phyloP scores from a whole-genome alignment of 2,888 invertebrate genomes.

The Brassicogethes aeneus region DNA sequence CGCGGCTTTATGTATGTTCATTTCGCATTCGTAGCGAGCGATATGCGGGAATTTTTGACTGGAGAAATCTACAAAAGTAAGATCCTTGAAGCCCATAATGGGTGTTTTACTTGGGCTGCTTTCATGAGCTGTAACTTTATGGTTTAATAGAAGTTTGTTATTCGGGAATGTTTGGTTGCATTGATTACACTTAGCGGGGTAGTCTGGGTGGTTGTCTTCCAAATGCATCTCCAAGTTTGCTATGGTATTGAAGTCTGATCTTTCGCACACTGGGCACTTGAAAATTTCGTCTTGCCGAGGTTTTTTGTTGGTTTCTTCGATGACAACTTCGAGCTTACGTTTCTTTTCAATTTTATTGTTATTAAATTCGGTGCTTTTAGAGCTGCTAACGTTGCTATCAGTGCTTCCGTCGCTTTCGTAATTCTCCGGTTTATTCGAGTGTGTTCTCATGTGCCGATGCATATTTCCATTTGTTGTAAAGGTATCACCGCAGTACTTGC shows the following conservation, averaged over 20 bases:
- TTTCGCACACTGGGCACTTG: conserved; percentile 55
- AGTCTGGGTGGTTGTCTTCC: conserved; percentile 56
- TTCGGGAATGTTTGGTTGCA: conserved; percentile 70
- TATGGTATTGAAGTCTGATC: conserved; percentile 51
- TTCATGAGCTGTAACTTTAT: conserved; percentile 55
- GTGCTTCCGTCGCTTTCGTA: conserved; percentile 53
- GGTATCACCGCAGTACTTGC: conserved; percentile 67
- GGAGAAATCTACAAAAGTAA: conserved; percentile 72
- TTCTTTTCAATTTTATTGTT: conserved; percentile 38
- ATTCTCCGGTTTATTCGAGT: conserved; percentile 43
- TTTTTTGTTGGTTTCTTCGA: conserved; percentile 25
- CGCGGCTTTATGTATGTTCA: conserved; percentile 49
- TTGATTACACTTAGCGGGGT: conserved; percentile 56
- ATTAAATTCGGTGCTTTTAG: conserved; percentile 37
- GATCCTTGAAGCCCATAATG: conserved; percentile 59
- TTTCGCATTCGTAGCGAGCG: conserved; percentile 64
- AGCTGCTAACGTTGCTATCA: conserved; percentile 40
- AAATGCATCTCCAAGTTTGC: conserved; percentile 55
- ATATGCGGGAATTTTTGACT: conserved; percentile 72
- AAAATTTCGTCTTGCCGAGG: conserved; percentile 21
- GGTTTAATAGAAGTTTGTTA: conserved; percentile 60
- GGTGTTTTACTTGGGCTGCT: conserved; percentile 37
- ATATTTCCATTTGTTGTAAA: conserved; percentile 82
- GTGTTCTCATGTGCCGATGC: conserved; percentile 73
- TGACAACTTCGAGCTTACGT: conserved; percentile 34